Percentiles rank a stretch among this genome's conserved stretches.
phyloP scores from a whole-genome alignment of 1,140 invertebrate species.

The Tetranychus urticae region DNA sequence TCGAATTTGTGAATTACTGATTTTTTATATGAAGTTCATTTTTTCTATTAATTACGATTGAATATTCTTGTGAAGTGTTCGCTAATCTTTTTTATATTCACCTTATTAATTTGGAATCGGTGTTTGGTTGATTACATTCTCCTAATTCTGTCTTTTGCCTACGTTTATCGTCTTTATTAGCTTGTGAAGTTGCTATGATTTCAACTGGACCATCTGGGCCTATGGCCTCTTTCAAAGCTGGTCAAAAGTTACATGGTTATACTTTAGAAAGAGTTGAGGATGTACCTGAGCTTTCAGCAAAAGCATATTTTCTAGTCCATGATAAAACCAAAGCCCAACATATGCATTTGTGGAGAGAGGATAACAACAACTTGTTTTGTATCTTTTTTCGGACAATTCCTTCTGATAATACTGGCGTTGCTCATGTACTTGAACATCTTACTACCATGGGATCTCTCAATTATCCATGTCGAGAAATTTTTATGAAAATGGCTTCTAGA shows the following conservation, averaged over 20 bases:
- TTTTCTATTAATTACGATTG: too few relatives aligned
- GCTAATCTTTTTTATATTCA: too few relatives aligned
- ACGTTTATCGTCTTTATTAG: too few relatives aligned
- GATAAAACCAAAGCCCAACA: slow-evolving; percentile 57
- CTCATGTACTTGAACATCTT: slow-evolving; percentile 81
- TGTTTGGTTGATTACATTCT: too few relatives aligned
- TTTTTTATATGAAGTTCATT: too few relatives aligned
- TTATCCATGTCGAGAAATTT: slow-evolving; percentile 63
- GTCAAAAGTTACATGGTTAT: slow-evolving; percentile 16
- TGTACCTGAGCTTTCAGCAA: slow-evolving; percentile 40
- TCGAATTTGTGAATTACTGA: too few relatives aligned
- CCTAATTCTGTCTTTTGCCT: too few relatives aligned
- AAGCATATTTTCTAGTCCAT: slow-evolving; percentile 48
- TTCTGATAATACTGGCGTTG: slow-evolving; percentile 60
- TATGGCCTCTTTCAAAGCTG: slow-evolving; percentile 5
- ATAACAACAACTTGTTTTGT: slow-evolving; percentile 46
- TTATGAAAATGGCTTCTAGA: slow-evolving; percentile 81
- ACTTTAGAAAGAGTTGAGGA: slow-evolving; percentile 19
- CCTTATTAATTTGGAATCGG: too few relatives aligned
- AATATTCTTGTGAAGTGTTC: too few relatives aligned
- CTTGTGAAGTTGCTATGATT: too few relatives aligned
- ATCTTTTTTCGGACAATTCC: slow-evolving; percentile 73
- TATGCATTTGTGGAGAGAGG: slow-evolving; percentile 60
- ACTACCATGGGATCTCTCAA: slow-evolving; percentile 65
- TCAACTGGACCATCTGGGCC: background rate